These are phyloP conservation scores for Pseudeuparius sepicola DNA, from an alignment of 2,888 invertebrate species.

Conservation along the genomic window DNA sequence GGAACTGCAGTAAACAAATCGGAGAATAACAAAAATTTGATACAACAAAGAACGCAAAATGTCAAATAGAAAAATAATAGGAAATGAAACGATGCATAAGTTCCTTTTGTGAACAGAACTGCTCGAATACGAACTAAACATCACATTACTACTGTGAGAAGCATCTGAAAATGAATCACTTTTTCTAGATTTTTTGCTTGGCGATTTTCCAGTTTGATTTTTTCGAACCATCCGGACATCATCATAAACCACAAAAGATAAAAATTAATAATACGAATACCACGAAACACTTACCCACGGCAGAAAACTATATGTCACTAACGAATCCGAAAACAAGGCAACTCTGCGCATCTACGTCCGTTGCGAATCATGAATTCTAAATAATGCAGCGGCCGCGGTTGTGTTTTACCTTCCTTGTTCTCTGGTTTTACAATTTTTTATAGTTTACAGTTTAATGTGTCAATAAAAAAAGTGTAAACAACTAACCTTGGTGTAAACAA, in stretches of 20 bases:
- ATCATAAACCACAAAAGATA: neutral
- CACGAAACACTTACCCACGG: too few relatives aligned
- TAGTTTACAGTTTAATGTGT: too few relatives aligned
- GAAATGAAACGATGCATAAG: conserved; percentile 80
- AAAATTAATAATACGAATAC: too few relatives aligned
- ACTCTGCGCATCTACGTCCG: too few relatives aligned
- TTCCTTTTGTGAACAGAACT: conserved; percentile 80
- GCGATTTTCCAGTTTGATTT: conserved; percentile 52
- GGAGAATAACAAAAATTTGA: conserved; percentile 77
- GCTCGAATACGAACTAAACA: conserved; percentile 49
- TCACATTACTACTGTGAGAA: conserved; percentile 47
- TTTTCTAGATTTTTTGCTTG: conserved; percentile 54
- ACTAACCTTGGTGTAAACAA: too few relatives aligned
- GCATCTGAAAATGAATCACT: conserved; percentile 52
- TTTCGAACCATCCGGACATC: conserved; percentile 50
- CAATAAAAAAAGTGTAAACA: too few relatives aligned
- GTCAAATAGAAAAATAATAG: conserved; percentile 77
- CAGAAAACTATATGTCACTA: too few relatives aligned
- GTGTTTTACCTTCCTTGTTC: too few relatives aligned
- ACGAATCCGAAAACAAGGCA: too few relatives aligned
- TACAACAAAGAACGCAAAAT: conserved; percentile 72
- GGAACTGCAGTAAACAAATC: conserved; percentile 74
- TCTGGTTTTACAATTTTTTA: too few relatives aligned
- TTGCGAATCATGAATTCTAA: too few relatives aligned
- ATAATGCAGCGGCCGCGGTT: too few relatives aligned